These are phyloP conservation scores for Heterodera carotae DNA, from an alignment of 1,140 invertebrate species.

Conservation along the genomic window DNA sequence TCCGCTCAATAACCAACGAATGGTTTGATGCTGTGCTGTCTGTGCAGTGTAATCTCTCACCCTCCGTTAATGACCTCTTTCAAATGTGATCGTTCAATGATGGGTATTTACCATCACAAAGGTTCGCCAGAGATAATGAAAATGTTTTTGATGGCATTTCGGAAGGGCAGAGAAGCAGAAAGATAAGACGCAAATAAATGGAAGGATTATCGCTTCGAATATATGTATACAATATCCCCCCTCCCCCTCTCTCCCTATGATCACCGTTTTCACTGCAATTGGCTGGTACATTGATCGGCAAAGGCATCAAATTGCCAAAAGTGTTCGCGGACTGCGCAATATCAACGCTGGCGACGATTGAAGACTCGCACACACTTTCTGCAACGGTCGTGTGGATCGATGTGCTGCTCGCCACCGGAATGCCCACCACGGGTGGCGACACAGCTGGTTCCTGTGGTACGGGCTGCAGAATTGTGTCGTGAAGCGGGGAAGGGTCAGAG, in stretches of 20 bases:
- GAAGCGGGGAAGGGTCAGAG: background rate
- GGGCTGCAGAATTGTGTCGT: background rate
- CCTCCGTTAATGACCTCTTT: background rate
- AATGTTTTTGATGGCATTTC: background rate
- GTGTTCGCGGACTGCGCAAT: background rate
- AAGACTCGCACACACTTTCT: background rate
- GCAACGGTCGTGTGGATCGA: conserved; percentile 20
- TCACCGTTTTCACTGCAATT: background rate
- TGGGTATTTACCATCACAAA: too few species aligned
- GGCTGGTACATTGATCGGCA: background rate
- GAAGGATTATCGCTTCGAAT: too few species aligned
- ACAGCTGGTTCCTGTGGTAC: background rate
- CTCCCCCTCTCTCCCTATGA: background rate
- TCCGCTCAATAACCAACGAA: background rate
- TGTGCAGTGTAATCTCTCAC: conserved; percentile 1
- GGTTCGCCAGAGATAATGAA: too few species aligned
- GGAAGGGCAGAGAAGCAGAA: background rate
- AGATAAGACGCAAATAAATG: background rate
- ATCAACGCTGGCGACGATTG: background rate
- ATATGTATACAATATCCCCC: too few species aligned
- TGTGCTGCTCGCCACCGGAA: conserved; percentile 9
- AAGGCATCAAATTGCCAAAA: background rate
- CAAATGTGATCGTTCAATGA: background rate
- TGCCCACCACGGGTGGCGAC: background rate
- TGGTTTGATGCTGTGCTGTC: background rate